Conservation (phyloP, 2,797 vertebrate species). For the Rhynchonycteris naso region DNA sequence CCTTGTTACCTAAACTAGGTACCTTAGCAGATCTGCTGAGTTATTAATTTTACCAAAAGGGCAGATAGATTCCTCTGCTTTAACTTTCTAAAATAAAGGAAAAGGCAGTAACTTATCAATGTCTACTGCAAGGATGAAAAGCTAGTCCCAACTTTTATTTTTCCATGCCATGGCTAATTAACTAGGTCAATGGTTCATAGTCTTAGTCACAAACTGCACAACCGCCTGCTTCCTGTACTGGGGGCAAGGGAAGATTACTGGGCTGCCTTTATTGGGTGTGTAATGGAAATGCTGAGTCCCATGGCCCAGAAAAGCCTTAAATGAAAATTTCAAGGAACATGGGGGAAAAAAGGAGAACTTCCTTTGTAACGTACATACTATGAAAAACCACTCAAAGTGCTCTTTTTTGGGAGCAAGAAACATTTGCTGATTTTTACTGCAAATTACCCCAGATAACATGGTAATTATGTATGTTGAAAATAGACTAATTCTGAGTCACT, state of each 20-base stretch:
- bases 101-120: not conserved
- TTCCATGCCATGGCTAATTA: slow-evolving; percentile 52
- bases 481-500: slow-evolving; percentile 71
- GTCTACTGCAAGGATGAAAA: not conserved
- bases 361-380: slow-evolving; percentile 54
- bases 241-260: slow-evolving; percentile 57
- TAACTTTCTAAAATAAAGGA: not conserved
- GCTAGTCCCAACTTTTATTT: not conserved
- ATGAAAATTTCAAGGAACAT: slow-evolving; percentile 41
- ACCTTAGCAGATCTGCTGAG: not conserved
- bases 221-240: slow-evolving; percentile 57
- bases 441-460: slow-evolving; percentile 67
- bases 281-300: slow-evolving; percentile 51
- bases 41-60: slow-evolving; percentile 1
- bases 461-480: slow-evolving; percentile 74
- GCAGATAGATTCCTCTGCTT: not conserved
- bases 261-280: slow-evolving; percentile 61
- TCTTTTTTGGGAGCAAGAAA: slow-evolving; percentile 47
- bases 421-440: slow-evolving; percentile 68
- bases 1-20: not conserved
- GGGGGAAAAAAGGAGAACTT: slow-evolving; percentile 49
- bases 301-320: slow-evolving; percentile 25
- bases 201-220: slow-evolving; percentile 65
- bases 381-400: slow-evolving; percentile 66
- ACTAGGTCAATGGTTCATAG: slow-evolving; percentile 47